Percentiles rank a stretch among this genome's conserved stretches.
Evolutionary conservation across 2,797 vertebrate genomes (phyloP).

Genomic region (Clarias pachynema): DNA sequence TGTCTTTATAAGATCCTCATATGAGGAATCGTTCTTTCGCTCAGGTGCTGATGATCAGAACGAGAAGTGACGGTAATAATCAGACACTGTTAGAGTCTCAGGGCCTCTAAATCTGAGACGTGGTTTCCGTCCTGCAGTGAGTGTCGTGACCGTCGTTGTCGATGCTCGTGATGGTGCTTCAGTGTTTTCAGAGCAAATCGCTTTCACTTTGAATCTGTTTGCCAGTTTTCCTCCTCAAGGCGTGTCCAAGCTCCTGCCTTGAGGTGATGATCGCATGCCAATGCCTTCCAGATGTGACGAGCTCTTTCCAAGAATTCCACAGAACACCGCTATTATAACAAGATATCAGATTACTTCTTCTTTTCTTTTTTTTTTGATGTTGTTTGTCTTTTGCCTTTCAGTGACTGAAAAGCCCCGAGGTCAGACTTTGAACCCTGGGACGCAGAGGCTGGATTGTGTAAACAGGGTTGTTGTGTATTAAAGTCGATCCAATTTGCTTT

Average conservation of each 20-base stretch:
- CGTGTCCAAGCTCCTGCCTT: not conserved
- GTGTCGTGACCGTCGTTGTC: not conserved
- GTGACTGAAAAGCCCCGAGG: not conserved
- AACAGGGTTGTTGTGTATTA: not conserved
- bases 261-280: not conserved
- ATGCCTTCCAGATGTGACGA: conserved; percentile 2
- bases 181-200: not conserved
- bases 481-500: not conserved
- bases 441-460: not conserved
- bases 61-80: too few species aligned
- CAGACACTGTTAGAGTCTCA: too few species aligned
- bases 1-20: too few species aligned
- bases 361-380: too few species aligned
- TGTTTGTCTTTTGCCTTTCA: not conserved
- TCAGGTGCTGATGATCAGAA: too few species aligned
- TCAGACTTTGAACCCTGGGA: not conserved
- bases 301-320: conserved; percentile 3
- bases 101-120: too few species aligned
- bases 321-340: not conserved
- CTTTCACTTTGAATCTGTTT: not conserved
- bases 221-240: not conserved
- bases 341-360: not conserved
- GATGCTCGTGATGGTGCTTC: not conserved
- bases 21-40: too few species aligned
- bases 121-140: too few species aligned